phyloP scores from a whole-genome alignment of 1,140 invertebrate species.

The Trichonephila clavata region DNA sequence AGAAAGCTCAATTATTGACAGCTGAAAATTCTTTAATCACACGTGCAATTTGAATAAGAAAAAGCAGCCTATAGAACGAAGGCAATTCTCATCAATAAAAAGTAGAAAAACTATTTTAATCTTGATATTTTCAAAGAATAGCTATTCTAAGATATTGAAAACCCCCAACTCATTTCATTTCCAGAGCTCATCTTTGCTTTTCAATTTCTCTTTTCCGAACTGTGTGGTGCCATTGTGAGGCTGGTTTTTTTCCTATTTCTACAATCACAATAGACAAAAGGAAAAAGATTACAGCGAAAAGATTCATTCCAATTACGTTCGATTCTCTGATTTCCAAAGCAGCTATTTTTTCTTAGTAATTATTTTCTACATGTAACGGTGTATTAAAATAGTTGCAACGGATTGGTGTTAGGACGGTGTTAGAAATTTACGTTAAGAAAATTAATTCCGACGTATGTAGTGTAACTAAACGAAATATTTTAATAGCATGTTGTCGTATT shows the following conservation, averaged over 20 bases:
- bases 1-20: not conserved
- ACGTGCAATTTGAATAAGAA: not conserved
- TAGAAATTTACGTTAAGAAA: too few relatives aligned
- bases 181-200: not conserved
- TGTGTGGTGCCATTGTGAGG: not conserved
- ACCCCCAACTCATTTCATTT: not conserved
- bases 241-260: not conserved
- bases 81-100: not conserved
- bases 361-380: too few relatives aligned
- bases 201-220: not conserved
- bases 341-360: too few relatives aligned
- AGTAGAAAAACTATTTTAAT: conserved; percentile 8
- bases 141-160: not conserved
- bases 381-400: too few relatives aligned
- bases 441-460: too few relatives aligned
- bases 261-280: conserved; percentile 19
- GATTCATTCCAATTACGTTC: not conserved
- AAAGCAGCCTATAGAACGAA: not conserved
- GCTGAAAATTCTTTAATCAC: not conserved
- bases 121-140: conserved; percentile 1
- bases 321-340: too few relatives aligned
- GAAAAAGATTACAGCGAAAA: not conserved
- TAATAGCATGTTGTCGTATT: too few relatives aligned
- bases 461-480: too few relatives aligned
- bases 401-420: too few relatives aligned